phyloP scores from a whole-genome alignment of 1,140 invertebrate genomes.

The Drosophila punjabiensis region DNA sequence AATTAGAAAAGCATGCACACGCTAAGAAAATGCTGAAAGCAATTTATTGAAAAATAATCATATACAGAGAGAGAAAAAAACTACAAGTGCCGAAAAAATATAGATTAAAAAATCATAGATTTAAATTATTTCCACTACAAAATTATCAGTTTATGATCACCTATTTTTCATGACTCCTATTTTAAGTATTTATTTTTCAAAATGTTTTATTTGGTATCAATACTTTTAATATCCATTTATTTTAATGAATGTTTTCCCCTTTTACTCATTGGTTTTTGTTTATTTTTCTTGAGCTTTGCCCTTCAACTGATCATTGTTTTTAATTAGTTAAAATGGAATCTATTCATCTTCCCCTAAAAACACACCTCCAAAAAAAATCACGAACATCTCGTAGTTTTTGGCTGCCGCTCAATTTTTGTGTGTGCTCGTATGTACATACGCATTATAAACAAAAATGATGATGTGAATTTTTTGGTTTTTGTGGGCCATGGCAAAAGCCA shows the following conservation, averaged over 20 bases:
- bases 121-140: not conserved
- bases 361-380: slow-evolving; percentile 31
- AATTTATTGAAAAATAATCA: slow-evolving; percentile 19
- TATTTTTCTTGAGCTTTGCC: not conserved
- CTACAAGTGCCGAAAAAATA: not conserved
- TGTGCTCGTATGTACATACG: slow-evolving; percentile 16
- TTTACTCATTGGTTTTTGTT: not conserved
- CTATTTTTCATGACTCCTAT: not conserved
- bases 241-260: not conserved
- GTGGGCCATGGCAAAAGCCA: slow-evolving; percentile 51
- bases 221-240: not conserved
- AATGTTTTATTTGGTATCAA: not conserved
- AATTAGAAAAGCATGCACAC: slow-evolving; percentile 15
- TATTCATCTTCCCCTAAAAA: slow-evolving; percentile 14
- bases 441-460: slow-evolving; percentile 46
- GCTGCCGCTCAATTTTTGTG: slow-evolving; percentile 37
- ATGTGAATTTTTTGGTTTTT: slow-evolving; percentile 44
- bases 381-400: slow-evolving; percentile 16
- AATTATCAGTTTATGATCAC: not conserved
- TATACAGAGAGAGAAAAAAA: slow-evolving; percentile 3
- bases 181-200: not conserved
- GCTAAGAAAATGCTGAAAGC: slow-evolving; percentile 4
- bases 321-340: slow-evolving; percentile 4
- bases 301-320: slow-evolving; percentile 16
- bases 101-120: not conserved